Conservation (phyloP, 2,113 vertebrate species). For the Triplophysa dalaica region DNA sequence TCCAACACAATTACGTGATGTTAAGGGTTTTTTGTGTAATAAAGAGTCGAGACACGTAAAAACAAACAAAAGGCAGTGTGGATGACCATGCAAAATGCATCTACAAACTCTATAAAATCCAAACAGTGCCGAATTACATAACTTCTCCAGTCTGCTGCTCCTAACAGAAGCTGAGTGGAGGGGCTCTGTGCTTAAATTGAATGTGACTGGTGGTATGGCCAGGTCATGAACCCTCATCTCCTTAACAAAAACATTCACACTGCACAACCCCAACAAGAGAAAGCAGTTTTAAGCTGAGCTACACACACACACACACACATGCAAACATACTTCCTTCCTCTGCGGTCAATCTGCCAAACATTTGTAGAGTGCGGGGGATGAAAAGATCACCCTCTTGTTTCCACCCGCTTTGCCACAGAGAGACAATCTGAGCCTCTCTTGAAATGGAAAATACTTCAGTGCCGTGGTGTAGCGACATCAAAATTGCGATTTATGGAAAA, state of each 20-base stretch:
- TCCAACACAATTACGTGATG: constrained; percentile 71
- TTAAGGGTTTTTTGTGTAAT: neutral
- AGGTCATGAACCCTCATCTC: constrained; percentile 72
- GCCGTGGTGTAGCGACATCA: neutral
- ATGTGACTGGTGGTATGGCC: constrained; percentile 73
- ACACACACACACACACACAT: constrained; percentile 19
- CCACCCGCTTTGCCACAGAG: constrained; percentile 12
- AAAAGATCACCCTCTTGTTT: constrained; percentile 43
- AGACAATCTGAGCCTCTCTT: constrained; percentile 40
- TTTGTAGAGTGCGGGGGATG: constrained; percentile 46
- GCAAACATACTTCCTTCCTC: constrained; percentile 53
- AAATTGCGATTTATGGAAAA: constrained; percentile 15
- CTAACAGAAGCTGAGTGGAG: constrained; percentile 39
- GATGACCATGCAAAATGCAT: constrained; percentile 18
- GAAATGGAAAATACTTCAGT: constrained; percentile 40
- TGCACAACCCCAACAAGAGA: constrained; percentile 67
- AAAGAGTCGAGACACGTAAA: neutral
- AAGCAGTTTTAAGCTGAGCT: constrained; percentile 61
- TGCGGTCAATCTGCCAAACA: constrained; percentile 54
- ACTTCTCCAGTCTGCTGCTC: constrained; percentile 25
- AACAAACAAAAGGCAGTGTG: constrained; percentile 8
- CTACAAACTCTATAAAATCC: constrained; percentile 7
- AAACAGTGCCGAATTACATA: constrained; percentile 58
- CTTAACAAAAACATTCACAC: constrained; percentile 76
- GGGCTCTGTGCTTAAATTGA: constrained; percentile 66